Evolutionary conservation across 2,113 vertebrate species (phyloP), one percentile per base, ranked within the genome.

Genomic region (Suricata suricatta): DNA sequence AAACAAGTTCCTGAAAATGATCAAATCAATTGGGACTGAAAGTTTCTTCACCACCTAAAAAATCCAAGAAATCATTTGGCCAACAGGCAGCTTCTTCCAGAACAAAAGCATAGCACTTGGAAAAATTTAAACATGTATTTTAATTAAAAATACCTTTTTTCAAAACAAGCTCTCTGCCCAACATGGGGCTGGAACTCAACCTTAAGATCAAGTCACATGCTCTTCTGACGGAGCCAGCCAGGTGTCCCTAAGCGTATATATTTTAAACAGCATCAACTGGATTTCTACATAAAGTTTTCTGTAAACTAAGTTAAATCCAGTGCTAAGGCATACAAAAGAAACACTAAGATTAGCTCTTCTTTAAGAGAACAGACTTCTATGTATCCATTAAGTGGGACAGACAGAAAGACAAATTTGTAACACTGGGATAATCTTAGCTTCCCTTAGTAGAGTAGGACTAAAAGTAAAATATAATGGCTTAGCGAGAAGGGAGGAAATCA

Each of bases 1-100:
- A 92, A 95, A 92, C 13, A 88, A 92, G 31, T 93, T 94, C 63
- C 80, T 96, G 47, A 92, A 97, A 97, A 96, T 71, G 29, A 91
- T 88, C 9, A 71, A 57, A 72, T 92, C 17, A 80, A 35, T 93
- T 95, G 29, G 54, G 54, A 81, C 31, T 88, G n/a, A 93, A 96
- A 52, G 72, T 92, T 93, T 92, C 50, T 96, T 94, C 29, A 74
- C 33, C 13, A 57, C 6, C 47, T 91, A 94, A 44, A 90, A 77
- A 93, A 29, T 27, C 15, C 44, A 97, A 97, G 63, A 82, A 85
- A 88, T 83, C 19, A 69, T 14, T 93, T 83, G 87, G 35, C n/a
- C 57, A 80, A 88, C 29, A 90, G 86, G 14, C 38, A 88, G 74
- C 96, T 92, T 91, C 84, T 88, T 86, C 72, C 63, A 79, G 41